These are phyloP conservation scores for Nerophis ophidion DNA, from an alignment of 2,113 vertebrate genomes.

Conservation along the genomic window DNA sequence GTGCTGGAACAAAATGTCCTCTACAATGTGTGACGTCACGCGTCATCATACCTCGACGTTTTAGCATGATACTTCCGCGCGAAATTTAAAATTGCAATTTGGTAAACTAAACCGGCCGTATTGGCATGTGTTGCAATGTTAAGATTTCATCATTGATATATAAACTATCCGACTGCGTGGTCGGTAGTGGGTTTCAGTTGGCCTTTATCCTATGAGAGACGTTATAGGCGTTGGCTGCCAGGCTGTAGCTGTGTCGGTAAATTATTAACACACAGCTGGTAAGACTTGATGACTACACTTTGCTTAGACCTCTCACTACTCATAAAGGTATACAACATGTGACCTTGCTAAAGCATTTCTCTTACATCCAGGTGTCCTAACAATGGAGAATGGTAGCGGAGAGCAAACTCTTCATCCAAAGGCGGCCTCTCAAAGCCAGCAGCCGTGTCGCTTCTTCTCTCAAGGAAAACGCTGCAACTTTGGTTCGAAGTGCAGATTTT, in stretches of 20 bases:
- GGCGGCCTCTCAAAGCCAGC: constrained; percentile 23
- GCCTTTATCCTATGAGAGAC: neutral
- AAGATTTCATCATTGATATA: no score
- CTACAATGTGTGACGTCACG: no score
- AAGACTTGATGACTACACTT: neutral
- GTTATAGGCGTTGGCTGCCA: neutral
- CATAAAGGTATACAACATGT: neutral
- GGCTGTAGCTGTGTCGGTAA: neutral
- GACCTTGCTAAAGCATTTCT: neutral
- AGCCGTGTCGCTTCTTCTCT: constrained; percentile 70
- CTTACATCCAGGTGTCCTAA: constrained; percentile 18
- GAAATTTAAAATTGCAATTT: no score
- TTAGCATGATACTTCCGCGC: no score
- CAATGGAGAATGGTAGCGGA: constrained; percentile 33
- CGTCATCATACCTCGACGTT: no score
- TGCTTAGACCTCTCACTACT: neutral
- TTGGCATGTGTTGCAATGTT: no score
- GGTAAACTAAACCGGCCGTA: no score
- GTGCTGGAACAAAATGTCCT: no score
- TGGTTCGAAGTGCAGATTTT: constrained; percentile 70
- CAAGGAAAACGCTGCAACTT: constrained; percentile 71
- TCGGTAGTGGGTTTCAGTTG: no score
- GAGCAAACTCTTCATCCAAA: constrained; percentile 16
- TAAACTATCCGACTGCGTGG: no score
- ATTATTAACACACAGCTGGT: neutral